Evolutionary conservation across 2,113 vertebrate genomes (phyloP).

Genomic region (Dasyornis broadbenti): DNA sequence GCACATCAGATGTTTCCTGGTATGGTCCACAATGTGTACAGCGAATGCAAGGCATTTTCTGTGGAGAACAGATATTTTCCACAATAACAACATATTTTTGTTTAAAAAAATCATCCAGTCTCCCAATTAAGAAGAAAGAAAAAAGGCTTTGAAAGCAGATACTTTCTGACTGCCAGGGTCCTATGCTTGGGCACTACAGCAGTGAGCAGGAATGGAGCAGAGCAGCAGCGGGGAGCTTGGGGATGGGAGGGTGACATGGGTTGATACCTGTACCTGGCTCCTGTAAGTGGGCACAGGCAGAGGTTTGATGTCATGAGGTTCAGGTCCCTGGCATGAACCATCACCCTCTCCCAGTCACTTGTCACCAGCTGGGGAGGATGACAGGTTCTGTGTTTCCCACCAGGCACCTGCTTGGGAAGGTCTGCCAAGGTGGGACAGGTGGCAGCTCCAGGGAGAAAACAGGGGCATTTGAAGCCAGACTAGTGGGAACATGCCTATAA

Average conservation of each 20-base stretch:
- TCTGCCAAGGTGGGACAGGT: neutral
- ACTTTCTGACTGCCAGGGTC: neutral
- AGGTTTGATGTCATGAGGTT: neutral
- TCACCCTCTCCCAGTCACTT: neutral
- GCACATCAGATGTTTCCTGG: slow-evolving; percentile 24
- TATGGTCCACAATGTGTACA: neutral
- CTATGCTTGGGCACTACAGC: neutral
- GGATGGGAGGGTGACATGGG: neutral
- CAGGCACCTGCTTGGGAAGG: neutral
- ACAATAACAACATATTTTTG: slow-evolving; percentile 6
- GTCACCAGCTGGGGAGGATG: rapidly evolving
- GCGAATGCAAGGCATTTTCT: neutral
- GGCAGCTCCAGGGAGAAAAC: neutral
- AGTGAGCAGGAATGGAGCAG: neutral
- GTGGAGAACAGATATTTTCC: slow-evolving; percentile 32
- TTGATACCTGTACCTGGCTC: neutral
- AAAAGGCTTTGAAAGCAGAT: neutral
- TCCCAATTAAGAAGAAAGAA: neutral
- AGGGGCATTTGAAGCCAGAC: neutral
- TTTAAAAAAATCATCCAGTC: neutral
- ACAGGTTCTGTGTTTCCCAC: neutral
- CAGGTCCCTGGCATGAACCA: neutral
- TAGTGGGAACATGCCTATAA: neutral
- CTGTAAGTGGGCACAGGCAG: rapidly evolving
- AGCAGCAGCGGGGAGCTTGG: rapidly evolving